Base-by-base conservation (phyloP, 2,888 invertebrate genomes). In the Lottia gigantea region DNA sequence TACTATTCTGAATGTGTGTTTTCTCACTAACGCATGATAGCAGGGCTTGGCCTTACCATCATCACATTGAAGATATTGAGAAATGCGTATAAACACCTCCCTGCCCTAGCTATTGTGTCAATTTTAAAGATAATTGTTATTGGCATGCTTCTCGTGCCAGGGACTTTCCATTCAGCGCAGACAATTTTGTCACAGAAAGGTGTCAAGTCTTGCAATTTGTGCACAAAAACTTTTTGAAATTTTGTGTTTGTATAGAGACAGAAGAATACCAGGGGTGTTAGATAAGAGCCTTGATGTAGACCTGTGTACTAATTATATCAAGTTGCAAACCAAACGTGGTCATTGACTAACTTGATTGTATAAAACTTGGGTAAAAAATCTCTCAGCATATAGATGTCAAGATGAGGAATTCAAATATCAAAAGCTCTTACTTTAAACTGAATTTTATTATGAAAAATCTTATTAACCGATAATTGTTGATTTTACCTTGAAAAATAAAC, bases 1-100 rank as follows among this genome's bases (percentile, higher is more conserved):
- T 45, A 26, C 40, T 46, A 62, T 19, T 12, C 49, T 1, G 61
- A 61, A 55, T 65, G 70, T 70, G 70, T 66, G 65, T 66, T 70
- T 70, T 70, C 62, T 66, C 45, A 55, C 55, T 55, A 23, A 23
- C 23, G 55, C 23, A 55, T 55, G 55, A 55, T 55, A 55, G 55
- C 19, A 55, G 55, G 55, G 55, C 55, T 55, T 23, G 55, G 55
- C 23, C 55, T 55, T 19, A 55, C 55, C 55, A 23, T 55, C 55
- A 23, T 19, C 23, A 19, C 11, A 23, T 55, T 19, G 19, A 55
- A 14, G 23, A 23, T 55, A 23, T 55, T 55, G 19, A n/a, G 23
- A 23, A 19, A 23, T 19, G 23, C 19, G 55, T 23, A 55, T 55
- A 55, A 55, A 55, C 55, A 55, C 55, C 55, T 55, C 19, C 55